Base-by-base conservation (phyloP, 2,797 vertebrate species). In the Sandelia bainsii region DNA sequence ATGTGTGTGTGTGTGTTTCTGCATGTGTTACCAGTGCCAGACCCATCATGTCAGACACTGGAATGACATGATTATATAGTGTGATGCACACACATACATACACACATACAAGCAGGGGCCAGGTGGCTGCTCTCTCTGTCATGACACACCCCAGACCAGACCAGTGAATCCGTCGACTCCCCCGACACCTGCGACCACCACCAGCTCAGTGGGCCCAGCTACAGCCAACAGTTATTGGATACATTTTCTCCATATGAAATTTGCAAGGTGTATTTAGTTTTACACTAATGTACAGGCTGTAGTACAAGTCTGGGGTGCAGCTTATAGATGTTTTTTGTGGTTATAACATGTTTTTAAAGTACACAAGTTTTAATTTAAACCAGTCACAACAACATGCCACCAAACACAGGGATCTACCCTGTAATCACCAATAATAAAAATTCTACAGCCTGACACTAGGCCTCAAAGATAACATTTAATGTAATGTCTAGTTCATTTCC, bases 21-120 rank as follows among this genome's bases (percentile, higher is more conserved):
- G 77, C 45, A 56, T 66, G 75, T 87, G 81, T 89, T 77, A 87
- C 58, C 67, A 76, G 80, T 32, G 54, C 63, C 78, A 68, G 67
- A 66, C 59, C 66, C 70, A 83, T 84, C 82, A 87, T 90, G 85
- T 90, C 84, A 86, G 82, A 89, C 87, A 85, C 72, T 66, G 63
- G 70, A 82, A 78, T 77, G 84, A 90, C 84, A 88, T 87, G 83
- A 90, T 88, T 70, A 16, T 42, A 7, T 57, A 29, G 27, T 69
- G 80, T 69, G 52, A 81, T 56, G 22, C 40, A 44, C 62, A 72
- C 54, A 79, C 77, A 87, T 81, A 77, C 66, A 65, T 62, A 65
- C 29, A 48, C 39, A 62, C 29, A 69, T 64, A 79, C 54, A 68
- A 5, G 3, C 16, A 69, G 69, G 75, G 51, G 49, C 62, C 87